Evolutionary conservation across 2,797 vertebrate species (phyloP), one percentile per base, ranked within the genome.

Genomic region (Channallabes apus): DNA sequence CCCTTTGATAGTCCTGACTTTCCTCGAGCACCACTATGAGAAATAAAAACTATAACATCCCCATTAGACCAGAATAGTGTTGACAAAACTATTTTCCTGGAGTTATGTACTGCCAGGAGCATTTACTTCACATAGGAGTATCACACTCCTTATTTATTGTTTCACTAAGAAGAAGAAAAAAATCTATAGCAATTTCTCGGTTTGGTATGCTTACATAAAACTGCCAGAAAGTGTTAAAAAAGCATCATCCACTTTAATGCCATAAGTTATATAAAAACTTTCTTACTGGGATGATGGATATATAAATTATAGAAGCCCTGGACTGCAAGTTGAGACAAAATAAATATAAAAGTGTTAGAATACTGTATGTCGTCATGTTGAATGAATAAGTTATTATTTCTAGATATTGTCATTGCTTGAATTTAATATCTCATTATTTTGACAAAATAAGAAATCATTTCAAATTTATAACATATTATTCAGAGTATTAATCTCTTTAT

Each of bases 51-150:
- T 61, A 41, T 83, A n/a, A 83, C 56, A 27, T 73, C 56, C 69
- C 35, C 32, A 58, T 59, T 61, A 41, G 54, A 73, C 24, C 15
- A 73, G 32, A 71, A 82, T 17, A 71, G 20, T 73, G 54, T 73
- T 46, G 24, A 72, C 82, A 82, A 73, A 72, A 46, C 68, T 32
- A 73, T 61, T 82, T 35, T 62, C 67, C 68, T 24, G 12, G 67
- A 80, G 68, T 82, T 73, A 72, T 61, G 69, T 72, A 71, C 35
- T 82, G 82, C 82, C 82, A 82, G 69, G 82, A 73, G 82, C 35
- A 62, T 82, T 82, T 72, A 61, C 56, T 73, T 72, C 35, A 61
- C 67, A 12, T 20, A 29, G 65, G 29, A 58, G 58, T 71, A 71
- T 82, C 58, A 71, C 67, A 38, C 67, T 82, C 17, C 24, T 72